Evolutionary conservation across 2,888 invertebrate species (phyloP), one percentile per base, ranked within the genome.

Genomic region (Heliconius erato): DNA sequence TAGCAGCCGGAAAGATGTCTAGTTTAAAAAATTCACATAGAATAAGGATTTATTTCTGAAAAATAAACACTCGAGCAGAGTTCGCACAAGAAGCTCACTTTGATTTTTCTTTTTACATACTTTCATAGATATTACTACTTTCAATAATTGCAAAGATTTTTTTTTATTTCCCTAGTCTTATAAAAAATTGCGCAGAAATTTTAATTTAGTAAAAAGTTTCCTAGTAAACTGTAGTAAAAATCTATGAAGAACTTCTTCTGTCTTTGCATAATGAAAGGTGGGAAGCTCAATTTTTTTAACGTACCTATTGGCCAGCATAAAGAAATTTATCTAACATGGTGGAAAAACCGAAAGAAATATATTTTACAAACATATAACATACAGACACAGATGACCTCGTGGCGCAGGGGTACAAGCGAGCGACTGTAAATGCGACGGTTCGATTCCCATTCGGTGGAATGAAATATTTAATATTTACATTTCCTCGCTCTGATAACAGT

Each of bases 71-170:
- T 44, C 44, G n/a, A 40, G 63, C 63, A 63, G 44, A 72, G 44
- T n/a, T 44, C 5, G 44, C 44, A 72, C 44, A 40, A 71, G 71
- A 72, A 44, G 7, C 16, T 44, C 44, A 26, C n/a, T 14, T 40
- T 23, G n/a, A 35, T 71, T 71, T 69, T 72, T 44, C 40, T 44
- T 72, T 72, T 72, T 44, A 72, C 44, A 44, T 72, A 44, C 71
- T 72, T 72, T 72, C 26, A 72, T 40, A 72, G 44, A 72, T 72
- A 72, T 72, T 72, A 72, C 71, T 72, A 72, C 71, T 72, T 72
- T 72, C 71, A 72, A 72, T 72, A n/a, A 72, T 72, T 44, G 44
- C 44, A 72, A 71, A 72, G 71, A 4, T n/a, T 40, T 44, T 40
- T 26, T 44, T 72, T 44, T 11, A 72, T 72, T 72, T 72, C 16